Conservation (phyloP, 2,888 invertebrate genomes). For the Eupelmus urozonus region DNA sequence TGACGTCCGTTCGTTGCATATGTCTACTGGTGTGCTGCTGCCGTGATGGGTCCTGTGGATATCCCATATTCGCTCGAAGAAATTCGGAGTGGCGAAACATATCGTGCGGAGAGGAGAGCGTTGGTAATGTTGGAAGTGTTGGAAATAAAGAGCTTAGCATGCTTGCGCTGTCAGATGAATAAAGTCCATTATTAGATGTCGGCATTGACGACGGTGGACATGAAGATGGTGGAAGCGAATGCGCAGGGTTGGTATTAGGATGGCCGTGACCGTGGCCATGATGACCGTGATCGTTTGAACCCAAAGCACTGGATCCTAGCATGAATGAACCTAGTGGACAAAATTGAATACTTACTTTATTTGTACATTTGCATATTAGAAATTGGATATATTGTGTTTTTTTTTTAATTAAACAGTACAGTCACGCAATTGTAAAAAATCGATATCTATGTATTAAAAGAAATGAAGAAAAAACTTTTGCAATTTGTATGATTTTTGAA, state of each 20-base stretch:
- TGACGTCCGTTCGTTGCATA: constrained; percentile 69
- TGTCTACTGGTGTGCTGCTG: constrained; percentile 66
- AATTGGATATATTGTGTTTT: too few relatives aligned
- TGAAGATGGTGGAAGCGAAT: constrained; percentile 61
- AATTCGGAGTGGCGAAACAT: constrained; percentile 71
- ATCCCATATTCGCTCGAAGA: constrained; percentile 69
- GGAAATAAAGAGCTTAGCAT: constrained; percentile 71
- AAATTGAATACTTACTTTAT: constrained; percentile 3
- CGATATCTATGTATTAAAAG: too few relatives aligned
- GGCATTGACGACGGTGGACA: constrained; percentile 66
- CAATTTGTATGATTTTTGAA: too few relatives aligned
- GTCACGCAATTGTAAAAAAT: background rate
- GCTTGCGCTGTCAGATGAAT: constrained; percentile 69
- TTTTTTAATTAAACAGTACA: too few relatives aligned
- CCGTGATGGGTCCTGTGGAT: constrained; percentile 68
- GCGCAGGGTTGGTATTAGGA: constrained; percentile 52
- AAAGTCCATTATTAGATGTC: constrained; percentile 67
- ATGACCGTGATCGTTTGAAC: constrained; percentile 63
- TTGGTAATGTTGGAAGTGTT: constrained; percentile 67
- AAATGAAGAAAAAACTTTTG: too few relatives aligned
- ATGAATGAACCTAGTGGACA: constrained; percentile 65
- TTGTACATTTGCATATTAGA: too few relatives aligned
- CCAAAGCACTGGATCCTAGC: constrained; percentile 63
- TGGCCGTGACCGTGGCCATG: constrained; percentile 37
- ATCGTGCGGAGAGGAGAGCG: constrained; percentile 69